phyloP scores from a whole-genome alignment of 2,888 invertebrate genomes.

The Pyrocoelia pectoralis region DNA sequence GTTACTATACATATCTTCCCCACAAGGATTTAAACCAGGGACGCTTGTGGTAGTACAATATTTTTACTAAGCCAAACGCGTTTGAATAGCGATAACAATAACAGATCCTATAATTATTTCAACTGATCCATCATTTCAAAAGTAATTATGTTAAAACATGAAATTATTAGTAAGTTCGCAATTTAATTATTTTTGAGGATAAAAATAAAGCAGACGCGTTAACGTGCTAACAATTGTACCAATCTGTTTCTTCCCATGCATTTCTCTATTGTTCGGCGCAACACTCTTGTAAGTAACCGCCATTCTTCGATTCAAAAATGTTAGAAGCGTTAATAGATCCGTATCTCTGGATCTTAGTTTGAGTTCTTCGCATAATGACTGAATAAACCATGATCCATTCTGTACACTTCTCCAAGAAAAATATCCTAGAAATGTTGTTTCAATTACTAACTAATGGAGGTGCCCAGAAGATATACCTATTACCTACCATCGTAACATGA shows the following conservation, averaged over 20 bases:
- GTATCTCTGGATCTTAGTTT: constrained; percentile 58
- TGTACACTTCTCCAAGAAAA: constrained; percentile 73
- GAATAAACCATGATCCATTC: constrained; percentile 78
- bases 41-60: too few species aligned
- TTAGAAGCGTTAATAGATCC: constrained; percentile 71
- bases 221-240: constrained; percentile 73
- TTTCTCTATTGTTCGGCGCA: constrained; percentile 55
- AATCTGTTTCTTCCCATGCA: constrained; percentile 71
- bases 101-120: too few species aligned
- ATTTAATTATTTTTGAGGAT: too few species aligned
- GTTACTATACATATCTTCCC: too few species aligned
- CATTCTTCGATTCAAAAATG: constrained; percentile 68
- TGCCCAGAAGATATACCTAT: too few species aligned
- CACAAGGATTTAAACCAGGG: too few species aligned
- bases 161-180: too few species aligned
- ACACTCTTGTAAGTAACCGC: constrained; percentile 71
- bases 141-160: too few species aligned
- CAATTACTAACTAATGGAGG: too few species aligned
- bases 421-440: constrained; percentile 60
- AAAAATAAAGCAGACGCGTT: constrained; percentile 66
- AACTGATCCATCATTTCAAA: too few species aligned
- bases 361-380: constrained; percentile 68
- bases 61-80: too few species aligned
- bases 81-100: too few species aligned
- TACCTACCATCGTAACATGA: constrained; percentile 67